Conservation (phyloP, 2,797 vertebrate genomes). For the Graptemys geographica region DNA sequence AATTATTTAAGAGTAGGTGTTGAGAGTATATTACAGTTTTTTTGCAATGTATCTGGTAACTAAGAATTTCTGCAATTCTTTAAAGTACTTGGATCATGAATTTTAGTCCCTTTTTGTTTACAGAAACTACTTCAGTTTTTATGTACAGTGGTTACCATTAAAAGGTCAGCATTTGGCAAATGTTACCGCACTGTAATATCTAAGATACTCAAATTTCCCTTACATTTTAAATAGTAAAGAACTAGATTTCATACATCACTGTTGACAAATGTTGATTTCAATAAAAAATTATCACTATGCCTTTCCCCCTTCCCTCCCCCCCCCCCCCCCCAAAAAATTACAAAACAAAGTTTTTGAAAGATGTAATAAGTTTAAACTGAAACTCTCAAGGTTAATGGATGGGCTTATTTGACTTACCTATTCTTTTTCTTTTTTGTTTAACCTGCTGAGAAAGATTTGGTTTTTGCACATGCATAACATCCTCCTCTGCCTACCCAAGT, state of each 20-base stretch:
- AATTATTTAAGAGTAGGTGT: slow-evolving; percentile 30
- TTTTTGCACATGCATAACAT: not conserved
- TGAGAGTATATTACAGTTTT: slow-evolving; percentile 4
- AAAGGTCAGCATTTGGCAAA: not conserved
- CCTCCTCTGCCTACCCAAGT: not conserved
- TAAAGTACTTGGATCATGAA: not conserved
- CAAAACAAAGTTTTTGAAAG: not conserved
- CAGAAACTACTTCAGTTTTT: not conserved
- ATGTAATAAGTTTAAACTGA: not conserved
- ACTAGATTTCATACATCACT: not conserved
- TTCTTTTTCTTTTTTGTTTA: not conserved
- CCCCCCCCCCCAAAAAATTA: no score
- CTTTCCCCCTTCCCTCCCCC: not conserved
- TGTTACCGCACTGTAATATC: not conserved
- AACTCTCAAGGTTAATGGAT: not conserved
- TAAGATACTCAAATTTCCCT: not conserved
- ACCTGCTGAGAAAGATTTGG: not conserved
- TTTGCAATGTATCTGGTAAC: not conserved
- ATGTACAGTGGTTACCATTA: not conserved
- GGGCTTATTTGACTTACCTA: not conserved
- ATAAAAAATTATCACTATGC: not conserved
- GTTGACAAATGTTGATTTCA: not conserved
- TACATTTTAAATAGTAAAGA: not conserved
- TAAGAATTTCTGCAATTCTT: slow-evolving; percentile 30
- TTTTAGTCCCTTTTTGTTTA: not conserved